phyloP scores from a whole-genome alignment of 2,888 invertebrate species.

The Bombylius discolor region DNA sequence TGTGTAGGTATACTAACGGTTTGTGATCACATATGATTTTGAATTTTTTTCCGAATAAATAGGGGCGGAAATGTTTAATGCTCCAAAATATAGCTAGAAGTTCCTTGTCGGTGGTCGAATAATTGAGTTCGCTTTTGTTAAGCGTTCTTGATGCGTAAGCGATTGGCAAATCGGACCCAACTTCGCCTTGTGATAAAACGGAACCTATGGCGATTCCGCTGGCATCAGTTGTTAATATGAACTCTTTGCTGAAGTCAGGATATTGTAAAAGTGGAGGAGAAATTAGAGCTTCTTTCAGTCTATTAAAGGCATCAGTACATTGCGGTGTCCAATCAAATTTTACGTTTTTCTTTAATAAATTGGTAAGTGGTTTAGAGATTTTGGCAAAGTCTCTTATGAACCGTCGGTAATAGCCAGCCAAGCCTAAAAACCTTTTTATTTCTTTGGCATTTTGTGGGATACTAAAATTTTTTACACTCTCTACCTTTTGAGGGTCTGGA shows the following conservation, averaged over 20 bases:
- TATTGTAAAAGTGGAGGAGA: conserved; percentile 24
- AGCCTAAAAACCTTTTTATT: conserved; percentile 17
- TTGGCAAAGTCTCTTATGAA: conserved; percentile 7
- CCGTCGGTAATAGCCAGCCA: conserved; percentile 14
- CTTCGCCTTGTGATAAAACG: conserved; percentile 17
- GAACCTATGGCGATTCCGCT: conserved; percentile 16
- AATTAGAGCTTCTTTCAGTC: neutral
- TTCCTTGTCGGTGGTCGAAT: conserved; percentile 19
- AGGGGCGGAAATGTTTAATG: neutral
- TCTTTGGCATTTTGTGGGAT: conserved; percentile 15
- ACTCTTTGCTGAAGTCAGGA: conserved; percentile 22
- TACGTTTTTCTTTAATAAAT: conserved; percentile 1
- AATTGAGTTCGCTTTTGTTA: conserved; percentile 16
- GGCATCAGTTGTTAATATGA: conserved; percentile 21
- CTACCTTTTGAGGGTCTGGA: conserved; percentile 1
- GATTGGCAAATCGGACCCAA: conserved; percentile 13
- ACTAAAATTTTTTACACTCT: conserved; percentile 2
- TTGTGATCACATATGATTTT: too few species aligned
- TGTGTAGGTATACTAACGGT: too few species aligned
- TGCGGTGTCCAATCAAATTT: conserved; percentile 2
- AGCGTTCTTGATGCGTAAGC: conserved; percentile 19
- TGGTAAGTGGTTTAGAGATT: conserved; percentile 1
- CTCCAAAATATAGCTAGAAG: conserved; percentile 4
- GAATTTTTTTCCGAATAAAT: neutral
- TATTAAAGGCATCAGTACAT: conserved; percentile 1